phyloP scores from a whole-genome alignment of 2,888 invertebrate genomes.

The Hirtodrosophila trivittata region DNA sequence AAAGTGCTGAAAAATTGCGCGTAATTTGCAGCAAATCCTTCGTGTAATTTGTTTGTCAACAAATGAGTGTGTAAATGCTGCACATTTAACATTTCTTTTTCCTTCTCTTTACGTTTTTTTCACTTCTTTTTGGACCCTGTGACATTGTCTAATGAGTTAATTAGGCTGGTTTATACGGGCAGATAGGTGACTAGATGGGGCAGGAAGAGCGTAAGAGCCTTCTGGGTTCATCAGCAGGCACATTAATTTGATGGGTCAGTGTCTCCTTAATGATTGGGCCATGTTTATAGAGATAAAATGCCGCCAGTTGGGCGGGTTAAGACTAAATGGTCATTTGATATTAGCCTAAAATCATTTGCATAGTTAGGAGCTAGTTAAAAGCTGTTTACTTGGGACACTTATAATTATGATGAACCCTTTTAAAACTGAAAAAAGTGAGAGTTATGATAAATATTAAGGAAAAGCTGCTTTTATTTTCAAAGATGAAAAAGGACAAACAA shows the following conservation, averaged over 20 bases:
- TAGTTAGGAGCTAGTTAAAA: neutral
- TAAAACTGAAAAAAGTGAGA: no score
- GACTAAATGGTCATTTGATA: slow-evolving; percentile 19
- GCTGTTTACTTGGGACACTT: no score
- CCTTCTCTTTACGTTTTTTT: slow-evolving; percentile 5
- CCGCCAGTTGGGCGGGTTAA: no score
- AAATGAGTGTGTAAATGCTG: slow-evolving; percentile 76
- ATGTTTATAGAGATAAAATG: slow-evolving; percentile 22
- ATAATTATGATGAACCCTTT: no score
- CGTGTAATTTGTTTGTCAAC: slow-evolving; percentile 75
- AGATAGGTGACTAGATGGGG: slow-evolving; percentile 1
- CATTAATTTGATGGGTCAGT: slow-evolving; percentile 53
- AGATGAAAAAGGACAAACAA: no score
- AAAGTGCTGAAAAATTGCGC: slow-evolving; percentile 71
- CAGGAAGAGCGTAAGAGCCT: slow-evolving; percentile 16
- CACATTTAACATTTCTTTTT: slow-evolving; percentile 63
- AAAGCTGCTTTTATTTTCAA: no score
- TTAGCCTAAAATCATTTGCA: slow-evolving; percentile 31
- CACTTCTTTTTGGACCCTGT: slow-evolving; percentile 18
- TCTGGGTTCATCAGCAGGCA: slow-evolving; percentile 30
- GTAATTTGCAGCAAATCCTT: slow-evolving; percentile 75
- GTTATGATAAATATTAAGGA: no score
- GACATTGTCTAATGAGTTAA: slow-evolving; percentile 77
- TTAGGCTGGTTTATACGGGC: slow-evolving; percentile 66
- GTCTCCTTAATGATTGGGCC: slow-evolving; percentile 41